Percentiles rank a stretch among this genome's conserved stretches.
These are phyloP conservation scores for Selene dorsalis DNA, from an alignment of 2,797 vertebrate genomes.

Conservation along the genomic window DNA sequence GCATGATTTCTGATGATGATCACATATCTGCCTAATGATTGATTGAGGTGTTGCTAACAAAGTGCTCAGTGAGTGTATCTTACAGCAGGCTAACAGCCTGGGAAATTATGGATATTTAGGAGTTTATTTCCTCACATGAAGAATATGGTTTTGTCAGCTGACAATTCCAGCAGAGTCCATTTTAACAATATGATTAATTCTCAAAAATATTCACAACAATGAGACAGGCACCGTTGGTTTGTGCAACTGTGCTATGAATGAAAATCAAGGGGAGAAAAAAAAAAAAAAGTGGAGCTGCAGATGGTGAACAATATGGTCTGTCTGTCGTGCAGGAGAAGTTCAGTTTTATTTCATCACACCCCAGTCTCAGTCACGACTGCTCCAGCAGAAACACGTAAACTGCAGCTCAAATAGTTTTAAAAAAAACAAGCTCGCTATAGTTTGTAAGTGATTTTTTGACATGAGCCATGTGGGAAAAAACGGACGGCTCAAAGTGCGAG, in stretches of 20 bases:
- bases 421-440: constrained; percentile 11
- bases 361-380: constrained; percentile 8
- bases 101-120: background rate
- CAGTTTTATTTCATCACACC: constrained; percentile 35
- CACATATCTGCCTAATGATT: too few relatives aligned
- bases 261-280: background rate
- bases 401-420: background rate
- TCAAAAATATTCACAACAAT: background rate
- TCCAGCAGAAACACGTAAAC: constrained; percentile 10
- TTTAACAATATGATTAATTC: background rate
- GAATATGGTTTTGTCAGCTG: background rate
- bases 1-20: too few relatives aligned
- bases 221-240: background rate
- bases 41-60: background rate
- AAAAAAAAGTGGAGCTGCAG: constrained; percentile 17
- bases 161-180: background rate
- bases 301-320: constrained; percentile 47
- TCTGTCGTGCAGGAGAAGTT: constrained; percentile 28
- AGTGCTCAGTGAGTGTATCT: background rate
- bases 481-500: background rate
- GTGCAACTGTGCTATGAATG: background rate
- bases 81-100: background rate
- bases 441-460: background rate
- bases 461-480: constrained; percentile 11
- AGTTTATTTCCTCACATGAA: background rate